Evolutionary conservation across 2,797 vertebrate species (phyloP).

Genomic region (Poeciliopsis presidionis): DNA sequence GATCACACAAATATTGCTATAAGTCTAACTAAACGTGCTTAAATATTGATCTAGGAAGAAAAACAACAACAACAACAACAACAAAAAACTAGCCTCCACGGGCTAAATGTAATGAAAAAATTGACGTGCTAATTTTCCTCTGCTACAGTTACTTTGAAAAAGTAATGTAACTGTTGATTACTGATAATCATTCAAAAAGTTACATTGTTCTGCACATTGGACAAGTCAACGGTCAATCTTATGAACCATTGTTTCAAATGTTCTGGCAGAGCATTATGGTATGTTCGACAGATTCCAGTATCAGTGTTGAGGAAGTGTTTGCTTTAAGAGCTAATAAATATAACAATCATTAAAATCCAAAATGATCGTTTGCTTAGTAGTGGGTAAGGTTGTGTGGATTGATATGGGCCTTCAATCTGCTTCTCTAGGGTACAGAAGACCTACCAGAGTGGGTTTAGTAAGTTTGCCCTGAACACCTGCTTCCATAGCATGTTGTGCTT

Average conservation of each 20-base stretch:
- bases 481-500: slow-evolving; percentile 41
- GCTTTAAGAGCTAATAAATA: not conserved
- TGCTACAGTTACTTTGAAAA: too few species aligned
- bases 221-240: not conserved
- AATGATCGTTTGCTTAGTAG: slow-evolving; percentile 40
- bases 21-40: not conserved
- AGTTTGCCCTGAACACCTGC: slow-evolving; percentile 49
- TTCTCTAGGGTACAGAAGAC: slow-evolving; percentile 42
- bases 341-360: slow-evolving; percentile 16
- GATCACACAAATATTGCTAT: not conserved
- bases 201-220: not conserved
- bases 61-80: not conserved
- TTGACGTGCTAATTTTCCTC: not conserved
- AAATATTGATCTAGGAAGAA: not conserved
- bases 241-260: not conserved
- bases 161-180: too few species aligned
- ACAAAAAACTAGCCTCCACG: not conserved
- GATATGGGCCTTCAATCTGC: slow-evolving; percentile 45
- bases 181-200: too few species aligned
- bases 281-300: not conserved
- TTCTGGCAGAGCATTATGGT: not conserved
- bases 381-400: slow-evolving; percentile 32
- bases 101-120: not conserved
- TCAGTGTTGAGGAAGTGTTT: not conserved
- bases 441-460: slow-evolving; percentile 48